Base-by-base conservation (phyloP, 2,113 vertebrate genomes). In the Epinephelus cyanopodus region DNA sequence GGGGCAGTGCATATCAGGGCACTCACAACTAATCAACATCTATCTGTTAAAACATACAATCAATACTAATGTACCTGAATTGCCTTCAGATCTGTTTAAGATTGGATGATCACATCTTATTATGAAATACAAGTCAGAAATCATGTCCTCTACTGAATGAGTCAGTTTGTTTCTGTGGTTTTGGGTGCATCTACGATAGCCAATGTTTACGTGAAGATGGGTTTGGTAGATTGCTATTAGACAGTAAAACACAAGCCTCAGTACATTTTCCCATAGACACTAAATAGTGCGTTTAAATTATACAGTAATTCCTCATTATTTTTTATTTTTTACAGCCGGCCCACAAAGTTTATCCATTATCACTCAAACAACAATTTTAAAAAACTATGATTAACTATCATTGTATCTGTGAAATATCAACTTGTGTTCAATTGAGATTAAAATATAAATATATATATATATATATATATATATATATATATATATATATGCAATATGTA, bases 1-100 rank as follows among this genome's bases (percentile, higher is more conserved):
- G 25, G 1, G 14, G 10, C 45, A 29, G 62, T 8, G 17, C 29
- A 66, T 47, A 47, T 50, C 37, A 42, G 9, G 3, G 12, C 19
- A 71, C 3, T 4, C 7, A 72, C 15, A 65, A n/a, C 39, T 60
- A 60, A 74, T 82, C n/a, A 53, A 47, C 29, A 62, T 47, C n/a
- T 18, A 39, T 50, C 5, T 71, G 9, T 1, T 50, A 19, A 61
- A 61, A 50, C 61, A 29, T 4, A 17, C 29, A 19, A 15, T n/a
- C 50, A 57, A 18, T n/a, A 58, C 29, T 61, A 33, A 48, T 23
- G 21, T 15, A 5, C 7, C 37, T 29, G 45, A 74, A 60, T 17
- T 18, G 10, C 27, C 57, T 53, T 70, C 13, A 76, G n/a, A 60
- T 2, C 17, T 52, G 14, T 60, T 53, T 12, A 53, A 21, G 17